A percentile compares a stretch with the other conserved stretches of the same genome.
Conservation (phyloP, 2,888 invertebrate genomes). For the Drosophila anomalata region DNA sequence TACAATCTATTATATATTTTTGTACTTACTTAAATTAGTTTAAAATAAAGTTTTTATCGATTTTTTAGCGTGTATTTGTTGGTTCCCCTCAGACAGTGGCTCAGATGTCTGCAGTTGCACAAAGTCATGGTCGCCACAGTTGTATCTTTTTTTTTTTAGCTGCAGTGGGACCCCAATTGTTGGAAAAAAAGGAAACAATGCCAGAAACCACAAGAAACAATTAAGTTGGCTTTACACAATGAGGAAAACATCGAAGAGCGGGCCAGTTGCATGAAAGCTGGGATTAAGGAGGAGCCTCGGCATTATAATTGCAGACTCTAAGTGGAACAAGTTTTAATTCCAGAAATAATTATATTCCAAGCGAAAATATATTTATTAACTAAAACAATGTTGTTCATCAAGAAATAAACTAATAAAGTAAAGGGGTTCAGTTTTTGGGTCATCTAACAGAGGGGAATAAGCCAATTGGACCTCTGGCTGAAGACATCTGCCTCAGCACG, state of each 20-base stretch:
- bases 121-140: slow-evolving; percentile 68
- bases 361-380: background rate
- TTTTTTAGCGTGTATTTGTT: background rate
- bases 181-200: slow-evolving; percentile 34
- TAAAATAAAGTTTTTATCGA: background rate
- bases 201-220: slow-evolving; percentile 66
- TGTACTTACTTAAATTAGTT: background rate
- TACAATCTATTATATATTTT: background rate
- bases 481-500: slow-evolving; percentile 38
- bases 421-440: slow-evolving; percentile 3
- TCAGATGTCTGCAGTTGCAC: slow-evolving; percentile 57
- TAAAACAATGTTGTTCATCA: background rate
- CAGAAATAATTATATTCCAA: background rate
- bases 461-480: background rate
- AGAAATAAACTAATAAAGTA: background rate
- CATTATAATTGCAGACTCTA: slow-evolving; percentile 7
- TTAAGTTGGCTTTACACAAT: slow-evolving; percentile 53
- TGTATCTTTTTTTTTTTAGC: slow-evolving; percentile 19
- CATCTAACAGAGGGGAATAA: slow-evolving; percentile 20
- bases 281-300: slow-evolving; percentile 5
- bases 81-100: slow-evolving; percentile 33
- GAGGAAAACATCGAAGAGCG: slow-evolving; percentile 34
- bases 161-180: slow-evolving; percentile 25
- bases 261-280: slow-evolving; percentile 9
- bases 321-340: background rate